Conservation (phyloP, 2,113 vertebrate species). For the Cynoglossus semilaevis region DNA sequence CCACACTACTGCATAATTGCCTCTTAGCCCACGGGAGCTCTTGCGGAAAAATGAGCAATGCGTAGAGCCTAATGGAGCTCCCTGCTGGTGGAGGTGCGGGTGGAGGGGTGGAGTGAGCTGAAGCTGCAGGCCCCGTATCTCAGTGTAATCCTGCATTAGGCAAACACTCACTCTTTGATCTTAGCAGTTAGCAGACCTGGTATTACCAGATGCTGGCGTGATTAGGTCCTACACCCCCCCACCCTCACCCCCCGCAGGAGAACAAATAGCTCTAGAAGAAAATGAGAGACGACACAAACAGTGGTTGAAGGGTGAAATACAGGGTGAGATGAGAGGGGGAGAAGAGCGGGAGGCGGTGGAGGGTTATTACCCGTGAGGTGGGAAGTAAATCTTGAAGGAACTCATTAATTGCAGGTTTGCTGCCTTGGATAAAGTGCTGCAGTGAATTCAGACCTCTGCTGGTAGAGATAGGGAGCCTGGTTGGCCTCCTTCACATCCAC, state of each 20-base stretch:
- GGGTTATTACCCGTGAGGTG: conserved; percentile 2
- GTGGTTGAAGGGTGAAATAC: neutral
- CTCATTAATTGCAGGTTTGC: conserved; percentile 42
- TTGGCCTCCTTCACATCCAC: neutral
- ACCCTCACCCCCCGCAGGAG: conserved; percentile 28
- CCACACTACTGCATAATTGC: conserved; percentile 79
- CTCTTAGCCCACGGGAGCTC: conserved; percentile 76
- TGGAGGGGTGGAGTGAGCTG: conserved; percentile 38
- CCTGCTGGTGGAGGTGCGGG: conserved; percentile 27
- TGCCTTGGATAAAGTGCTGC: conserved; percentile 45
- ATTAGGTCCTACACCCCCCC: conserved; percentile 30
- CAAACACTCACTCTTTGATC: conserved; percentile 63
- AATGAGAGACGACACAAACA: conserved; percentile 9
- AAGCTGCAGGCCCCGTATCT: conserved; percentile 49
- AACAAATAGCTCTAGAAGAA: conserved; percentile 42
- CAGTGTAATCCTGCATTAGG: conserved; percentile 51
- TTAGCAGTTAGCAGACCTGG: conserved; percentile 53
- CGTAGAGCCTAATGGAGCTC: conserved; percentile 72
- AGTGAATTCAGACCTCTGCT: conserved; percentile 28
- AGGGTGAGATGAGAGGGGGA: neutral
- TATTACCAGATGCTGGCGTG: conserved; percentile 45
- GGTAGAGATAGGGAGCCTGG: neutral
- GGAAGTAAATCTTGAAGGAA: conserved; percentile 18
- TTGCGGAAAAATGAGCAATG: conserved; percentile 78
- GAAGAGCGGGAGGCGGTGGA: neutral